Base-by-base conservation (phyloP, 2,797 vertebrate species). In the Cygnus olor region DNA sequence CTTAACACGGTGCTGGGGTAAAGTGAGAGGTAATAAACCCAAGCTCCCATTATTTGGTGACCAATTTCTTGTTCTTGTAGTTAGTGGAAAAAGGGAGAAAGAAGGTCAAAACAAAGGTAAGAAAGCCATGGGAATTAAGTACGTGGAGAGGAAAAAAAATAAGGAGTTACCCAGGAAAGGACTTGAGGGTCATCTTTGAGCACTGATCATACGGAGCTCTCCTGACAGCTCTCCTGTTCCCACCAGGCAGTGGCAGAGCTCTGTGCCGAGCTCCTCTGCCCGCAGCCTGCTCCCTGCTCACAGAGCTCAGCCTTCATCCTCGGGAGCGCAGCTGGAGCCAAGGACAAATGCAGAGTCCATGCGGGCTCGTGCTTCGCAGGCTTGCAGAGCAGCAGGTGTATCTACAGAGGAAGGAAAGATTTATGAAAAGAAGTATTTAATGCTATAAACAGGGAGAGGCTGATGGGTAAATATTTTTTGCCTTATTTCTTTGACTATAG, bases 221-320 rank as follows among this genome's bases (percentile, higher is more conserved):
- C 49, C 7, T 25, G 36, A 28, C 65, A 38, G 66, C 57, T 96
- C 27, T 72, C 17, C 65, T 6, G 2, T 80, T 94, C 44, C 76
- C 1, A 1, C 20, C 69, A 38, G 73, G 57, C 19, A 14, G 10
- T 58, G n/a, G 14, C 5, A 68, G 34, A 40, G 58, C 57, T 87
- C 61, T 85, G 58, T 51, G 25, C 53, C 56, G 13, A 42, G 47
- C 17, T 53, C 21, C 73, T 12, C 19, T 69, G 68, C 25, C 27
- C 49, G 28, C 15, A 69, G 86, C 85, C 78, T 91, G 16, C 92
- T 94, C 65, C 49, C 32, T 28, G 44, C 45, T 90, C 70, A 82
- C 56, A 80, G 92, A 96, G 91, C 81, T 70, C 66, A 81, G 64
- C 64, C 91, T 91, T 80, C 74, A 8, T 90, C 27, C 17, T 49